Evolutionary conservation across 2,797 vertebrate species (phyloP).

Genomic region (Tauraco hartlaubi): DNA sequence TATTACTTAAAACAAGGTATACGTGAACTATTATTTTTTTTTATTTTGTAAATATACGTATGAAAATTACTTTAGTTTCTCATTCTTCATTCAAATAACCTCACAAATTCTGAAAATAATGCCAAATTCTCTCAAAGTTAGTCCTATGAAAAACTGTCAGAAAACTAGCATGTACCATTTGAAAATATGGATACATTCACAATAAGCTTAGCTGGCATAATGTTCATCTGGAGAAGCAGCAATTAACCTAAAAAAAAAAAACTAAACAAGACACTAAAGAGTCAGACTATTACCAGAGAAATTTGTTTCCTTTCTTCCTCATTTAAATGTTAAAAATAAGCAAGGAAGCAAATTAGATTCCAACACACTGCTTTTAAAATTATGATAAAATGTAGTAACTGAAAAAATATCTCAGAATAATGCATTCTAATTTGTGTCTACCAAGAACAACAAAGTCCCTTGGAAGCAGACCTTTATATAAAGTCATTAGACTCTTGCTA

Average conservation of each 20-base stretch:
- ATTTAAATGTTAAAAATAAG: conserved; percentile 22
- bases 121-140: not conserved
- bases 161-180: not conserved
- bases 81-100: not conserved
- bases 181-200: not conserved
- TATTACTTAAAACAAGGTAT: not conserved
- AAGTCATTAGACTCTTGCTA: conserved; percentile 18
- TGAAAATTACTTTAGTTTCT: not conserved
- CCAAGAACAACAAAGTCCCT: not conserved
- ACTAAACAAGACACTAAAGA: not conserved
- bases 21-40: not conserved
- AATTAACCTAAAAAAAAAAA: not conserved
- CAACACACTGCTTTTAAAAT: not conserved
- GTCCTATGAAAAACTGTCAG: not conserved
- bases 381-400: not conserved
- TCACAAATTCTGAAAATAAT: not conserved
- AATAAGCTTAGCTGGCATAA: not conserved
- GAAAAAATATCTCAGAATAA: not conserved
- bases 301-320: not conserved
- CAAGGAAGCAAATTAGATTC: conserved; percentile 6
- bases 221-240: not conserved
- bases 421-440: conserved; percentile 2
- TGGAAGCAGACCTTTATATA: conserved; percentile 7
- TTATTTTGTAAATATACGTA: not conserved
- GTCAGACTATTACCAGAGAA: not conserved